Percentiles rank a stretch among this genome's conserved stretches.
Conservation (phyloP, 1,140 invertebrate species). For the Zeugodacus cucurbitae region DNA sequence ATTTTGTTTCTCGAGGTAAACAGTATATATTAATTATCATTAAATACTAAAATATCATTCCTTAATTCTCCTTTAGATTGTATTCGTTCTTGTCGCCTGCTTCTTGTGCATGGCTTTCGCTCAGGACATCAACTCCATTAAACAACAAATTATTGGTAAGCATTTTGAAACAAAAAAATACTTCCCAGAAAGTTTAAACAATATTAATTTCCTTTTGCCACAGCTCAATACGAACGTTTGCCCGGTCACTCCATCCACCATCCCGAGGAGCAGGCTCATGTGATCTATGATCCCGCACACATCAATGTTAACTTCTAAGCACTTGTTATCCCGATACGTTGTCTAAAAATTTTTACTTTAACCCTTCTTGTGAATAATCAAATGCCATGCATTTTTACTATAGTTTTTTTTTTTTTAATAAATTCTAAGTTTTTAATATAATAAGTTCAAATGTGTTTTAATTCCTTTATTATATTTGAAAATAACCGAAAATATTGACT, state of each 20-base stretch:
- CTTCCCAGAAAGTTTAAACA: background rate
- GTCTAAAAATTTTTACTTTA: background rate
- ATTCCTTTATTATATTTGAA: background rate
- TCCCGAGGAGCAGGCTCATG: background rate
- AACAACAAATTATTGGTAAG: background rate
- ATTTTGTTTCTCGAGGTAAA: too few relatives aligned
- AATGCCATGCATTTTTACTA: background rate
- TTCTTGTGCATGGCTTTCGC: background rate
- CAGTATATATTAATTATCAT: too few relatives aligned
- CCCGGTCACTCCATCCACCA: background rate
- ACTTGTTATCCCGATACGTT: background rate
- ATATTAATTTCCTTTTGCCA: background rate
- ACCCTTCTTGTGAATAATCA: background rate
- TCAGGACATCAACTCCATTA: background rate
- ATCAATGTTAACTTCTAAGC: slow-evolving; percentile 19
- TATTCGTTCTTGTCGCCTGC: background rate
- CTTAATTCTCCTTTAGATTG: background rate
- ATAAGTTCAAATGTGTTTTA: background rate
- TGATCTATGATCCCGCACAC: background rate
- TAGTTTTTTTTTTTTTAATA: background rate
- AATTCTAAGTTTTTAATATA: background rate
- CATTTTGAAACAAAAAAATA: background rate
- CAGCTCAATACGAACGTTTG: slow-evolving; percentile 18
- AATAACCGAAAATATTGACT: background rate
- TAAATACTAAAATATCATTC: too few relatives aligned